Evolutionary conservation across 2,113 vertebrate genomes (phyloP).

Genomic region (Pituophis catenifer): DNA sequence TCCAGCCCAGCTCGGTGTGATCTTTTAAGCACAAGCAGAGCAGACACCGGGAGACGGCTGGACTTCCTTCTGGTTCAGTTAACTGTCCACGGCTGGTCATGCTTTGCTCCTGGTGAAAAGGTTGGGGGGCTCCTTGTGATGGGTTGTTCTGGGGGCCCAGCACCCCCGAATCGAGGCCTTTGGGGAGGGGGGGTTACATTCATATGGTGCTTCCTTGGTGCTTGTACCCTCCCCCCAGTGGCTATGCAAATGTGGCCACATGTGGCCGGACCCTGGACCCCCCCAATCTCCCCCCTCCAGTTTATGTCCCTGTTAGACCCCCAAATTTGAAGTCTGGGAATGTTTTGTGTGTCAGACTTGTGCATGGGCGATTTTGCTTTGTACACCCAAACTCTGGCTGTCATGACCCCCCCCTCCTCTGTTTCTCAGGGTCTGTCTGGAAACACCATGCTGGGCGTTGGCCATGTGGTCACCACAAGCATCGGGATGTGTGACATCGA

Average conservation of each 20-base stretch:
- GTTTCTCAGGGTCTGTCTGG: constrained; percentile 70
- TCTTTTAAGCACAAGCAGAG: neutral
- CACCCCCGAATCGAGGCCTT: too few species aligned
- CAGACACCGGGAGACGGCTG: fast-evolving
- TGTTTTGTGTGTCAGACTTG: neutral
- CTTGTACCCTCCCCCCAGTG: neutral
- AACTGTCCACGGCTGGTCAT: neutral
- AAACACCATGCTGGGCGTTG: constrained; percentile 78
- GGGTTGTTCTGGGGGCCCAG: too few species aligned
- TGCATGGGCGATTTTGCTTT: neutral
- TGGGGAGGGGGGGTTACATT: neutral
- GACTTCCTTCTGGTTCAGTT: too few species aligned
- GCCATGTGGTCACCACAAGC: constrained; percentile 77
- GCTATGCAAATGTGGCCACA: neutral
- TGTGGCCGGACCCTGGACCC: too few species aligned
- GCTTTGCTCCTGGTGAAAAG: neutral
- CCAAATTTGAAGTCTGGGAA: neutral
- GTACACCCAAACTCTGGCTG: neutral
- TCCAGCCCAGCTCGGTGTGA: neutral
- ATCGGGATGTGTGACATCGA: constrained; percentile 81
- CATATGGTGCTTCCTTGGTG: neutral
- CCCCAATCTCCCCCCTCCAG: too few species aligned
- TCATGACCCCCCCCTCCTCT: neutral
- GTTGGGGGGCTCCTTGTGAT: neutral
- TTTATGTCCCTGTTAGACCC: neutral